Conservation (phyloP, 2,888 invertebrate genomes). For the Volucella inflata region DNA sequence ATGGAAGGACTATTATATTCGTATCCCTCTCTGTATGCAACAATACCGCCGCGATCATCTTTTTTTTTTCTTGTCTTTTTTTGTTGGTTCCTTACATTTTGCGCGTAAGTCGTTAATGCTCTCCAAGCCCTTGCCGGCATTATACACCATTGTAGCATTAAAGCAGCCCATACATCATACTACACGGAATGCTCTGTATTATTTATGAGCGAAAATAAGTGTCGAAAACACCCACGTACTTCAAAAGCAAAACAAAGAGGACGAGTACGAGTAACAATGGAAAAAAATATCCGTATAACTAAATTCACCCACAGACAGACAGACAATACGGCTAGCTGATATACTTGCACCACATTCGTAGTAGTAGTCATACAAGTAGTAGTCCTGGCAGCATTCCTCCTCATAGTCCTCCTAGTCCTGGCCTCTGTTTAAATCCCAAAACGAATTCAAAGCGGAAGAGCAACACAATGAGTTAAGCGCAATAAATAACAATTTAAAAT, state of each 20-base stretch:
- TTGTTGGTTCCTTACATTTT: slow-evolving; percentile 8
- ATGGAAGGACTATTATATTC: slow-evolving; percentile 33
- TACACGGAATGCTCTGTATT: slow-evolving; percentile 60
- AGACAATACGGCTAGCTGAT: slow-evolving; percentile 29
- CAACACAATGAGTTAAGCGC: slow-evolving; percentile 75
- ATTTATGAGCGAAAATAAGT: slow-evolving; percentile 75
- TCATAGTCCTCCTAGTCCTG: too few relatives aligned
- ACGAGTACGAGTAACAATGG: slow-evolving; percentile 9
- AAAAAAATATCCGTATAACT: slow-evolving; percentile 42
- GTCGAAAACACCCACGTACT: slow-evolving; percentile 74
- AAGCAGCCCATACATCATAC: slow-evolving; percentile 63
- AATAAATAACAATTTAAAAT: slow-evolving; percentile 76
- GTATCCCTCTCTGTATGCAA: neutral
- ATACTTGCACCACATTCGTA: neutral
- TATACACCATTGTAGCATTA: slow-evolving; percentile 36
- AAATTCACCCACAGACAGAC: slow-evolving; percentile 63
- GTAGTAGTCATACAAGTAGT: slow-evolving; percentile 11
- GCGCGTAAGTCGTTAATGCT: slow-evolving; percentile 51
- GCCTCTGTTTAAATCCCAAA: slow-evolving; percentile 53
- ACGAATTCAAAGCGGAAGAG: slow-evolving; percentile 74
- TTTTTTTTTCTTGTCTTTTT: slow-evolving; percentile 9
- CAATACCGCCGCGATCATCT: slow-evolving; percentile 15
- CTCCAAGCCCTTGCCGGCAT: neutral
- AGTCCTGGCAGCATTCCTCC: slow-evolving; percentile 24
- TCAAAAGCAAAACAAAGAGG: slow-evolving; percentile 58